These are phyloP conservation scores for Hypena proboscidalis DNA, from an alignment of 2,888 invertebrate species.

Conservation along the genomic window DNA sequence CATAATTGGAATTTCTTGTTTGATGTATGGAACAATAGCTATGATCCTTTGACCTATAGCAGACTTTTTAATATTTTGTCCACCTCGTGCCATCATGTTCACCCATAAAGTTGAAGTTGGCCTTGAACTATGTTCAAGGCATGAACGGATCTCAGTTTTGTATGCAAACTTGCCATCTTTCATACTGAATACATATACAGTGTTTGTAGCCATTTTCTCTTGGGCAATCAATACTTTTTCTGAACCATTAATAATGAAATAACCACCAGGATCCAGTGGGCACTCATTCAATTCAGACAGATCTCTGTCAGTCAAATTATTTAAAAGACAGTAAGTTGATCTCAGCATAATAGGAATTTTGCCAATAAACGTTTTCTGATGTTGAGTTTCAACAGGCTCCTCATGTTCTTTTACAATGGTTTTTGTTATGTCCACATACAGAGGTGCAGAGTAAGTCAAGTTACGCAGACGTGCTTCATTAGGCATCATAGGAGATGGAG, in stretches of 20 bases:
- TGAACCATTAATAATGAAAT: conserved; percentile 99
- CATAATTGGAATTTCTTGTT: conserved; percentile 99
- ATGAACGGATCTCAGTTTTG: conserved; percentile 98
- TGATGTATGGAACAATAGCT: conserved; percentile 98
- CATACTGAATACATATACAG: conserved; percentile 99
- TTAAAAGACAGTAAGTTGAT: conserved; percentile 98
- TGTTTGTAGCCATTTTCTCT: conserved; percentile 99
- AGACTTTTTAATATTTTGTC: conserved; percentile 99
- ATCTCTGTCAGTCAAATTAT: conserved; percentile 98
- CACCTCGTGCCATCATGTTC: conserved; percentile 99
- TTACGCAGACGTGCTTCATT: conserved; percentile 99
- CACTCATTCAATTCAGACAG: conserved; percentile 99
- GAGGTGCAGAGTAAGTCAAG: conserved; percentile 98
- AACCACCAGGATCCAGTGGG: conserved; percentile 99
- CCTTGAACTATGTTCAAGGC: conserved; percentile 89
- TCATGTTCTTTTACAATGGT: conserved; percentile 96
- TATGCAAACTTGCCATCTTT: conserved; percentile 99
- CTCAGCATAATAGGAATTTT: conserved; percentile 99
- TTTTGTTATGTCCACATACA: conserved; percentile 99
- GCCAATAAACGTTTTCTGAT: conserved; percentile 90
- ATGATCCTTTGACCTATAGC: conserved; percentile 99
- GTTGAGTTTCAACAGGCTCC: conserved; percentile 93
- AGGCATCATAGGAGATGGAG: conserved; percentile 99
- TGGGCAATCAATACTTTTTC: conserved; percentile 99
- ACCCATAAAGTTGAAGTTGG: conserved; percentile 99